Evolutionary conservation across 1,140 invertebrate genomes (phyloP).

Genomic region (Trichonephila clavipes): DNA sequence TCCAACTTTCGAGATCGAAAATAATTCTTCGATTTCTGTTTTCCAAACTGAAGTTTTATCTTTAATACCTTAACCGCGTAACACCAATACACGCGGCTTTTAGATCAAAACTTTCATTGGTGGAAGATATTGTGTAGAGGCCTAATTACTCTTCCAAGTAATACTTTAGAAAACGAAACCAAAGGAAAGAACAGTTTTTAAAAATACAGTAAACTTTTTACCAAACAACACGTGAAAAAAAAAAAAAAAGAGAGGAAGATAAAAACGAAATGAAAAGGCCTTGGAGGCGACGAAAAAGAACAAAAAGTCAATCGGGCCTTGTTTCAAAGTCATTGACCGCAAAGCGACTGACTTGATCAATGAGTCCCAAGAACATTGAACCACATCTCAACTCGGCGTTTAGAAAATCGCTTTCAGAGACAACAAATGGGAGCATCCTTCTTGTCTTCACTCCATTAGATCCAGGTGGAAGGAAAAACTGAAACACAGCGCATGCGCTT

Average conservation of each 20-base stretch:
- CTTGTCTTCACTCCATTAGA: constrained; percentile 7
- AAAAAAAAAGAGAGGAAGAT: not conserved
- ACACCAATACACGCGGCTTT: too few relatives aligned
- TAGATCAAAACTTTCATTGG: too few relatives aligned
- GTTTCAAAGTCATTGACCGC: constrained; percentile 57
- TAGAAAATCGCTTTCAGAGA: not conserved
- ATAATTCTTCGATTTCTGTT: too few relatives aligned
- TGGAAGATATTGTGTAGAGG: too few relatives aligned
- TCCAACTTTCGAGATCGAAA: too few relatives aligned
- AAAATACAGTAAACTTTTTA: too few relatives aligned
- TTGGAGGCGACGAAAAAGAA: not conserved
- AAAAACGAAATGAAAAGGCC: not conserved
- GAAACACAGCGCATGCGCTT: not conserved
- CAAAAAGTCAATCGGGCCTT: not conserved
- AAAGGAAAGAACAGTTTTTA: too few relatives aligned
- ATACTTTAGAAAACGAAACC: too few relatives aligned
- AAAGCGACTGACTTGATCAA: constrained; percentile 57
- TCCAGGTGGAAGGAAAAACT: not conserved
- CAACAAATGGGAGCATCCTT: constrained; percentile 41
- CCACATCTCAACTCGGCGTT: constrained; percentile 20
- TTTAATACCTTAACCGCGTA: too few relatives aligned
- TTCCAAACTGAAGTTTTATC: too few relatives aligned
- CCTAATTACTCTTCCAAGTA: too few relatives aligned
- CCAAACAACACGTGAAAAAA: not conserved
- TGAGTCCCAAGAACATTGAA: constrained; percentile 66